A percentile compares a stretch with the other conserved stretches of the same genome.
These are phyloP conservation scores for Carterocephalus palaemon DNA, from an alignment of 2,888 invertebrate species.

Conservation along the genomic window DNA sequence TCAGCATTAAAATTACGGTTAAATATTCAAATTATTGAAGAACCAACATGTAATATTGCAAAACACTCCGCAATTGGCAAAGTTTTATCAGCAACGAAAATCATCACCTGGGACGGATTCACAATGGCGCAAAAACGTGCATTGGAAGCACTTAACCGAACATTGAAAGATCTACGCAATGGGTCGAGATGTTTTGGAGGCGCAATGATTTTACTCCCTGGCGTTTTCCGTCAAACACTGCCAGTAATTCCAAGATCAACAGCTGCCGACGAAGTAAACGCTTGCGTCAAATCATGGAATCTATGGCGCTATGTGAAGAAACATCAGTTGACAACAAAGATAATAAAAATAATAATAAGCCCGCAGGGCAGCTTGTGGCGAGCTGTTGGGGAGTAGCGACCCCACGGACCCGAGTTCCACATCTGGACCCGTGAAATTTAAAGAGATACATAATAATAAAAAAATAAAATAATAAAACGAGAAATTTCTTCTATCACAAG, in stretches of 20 bases:
- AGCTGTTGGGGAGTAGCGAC: no score
- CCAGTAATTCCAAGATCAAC: constrained; percentile 32
- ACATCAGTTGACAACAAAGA: constrained; percentile 25
- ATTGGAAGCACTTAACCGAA: constrained; percentile 33
- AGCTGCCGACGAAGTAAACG: constrained; percentile 14
- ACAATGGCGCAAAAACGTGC: constrained; percentile 31
- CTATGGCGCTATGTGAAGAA: constrained; percentile 27
- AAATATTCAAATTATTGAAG: constrained; percentile 24
- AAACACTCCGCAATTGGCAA: constrained; percentile 14
- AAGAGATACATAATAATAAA: no score
- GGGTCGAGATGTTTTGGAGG: constrained; percentile 32
- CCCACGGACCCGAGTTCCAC: no score
- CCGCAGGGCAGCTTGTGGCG: no score
- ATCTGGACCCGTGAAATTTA: no score
- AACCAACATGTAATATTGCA: constrained; percentile 22
- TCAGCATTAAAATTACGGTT: constrained; percentile 23
- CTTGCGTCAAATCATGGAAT: constrained; percentile 30
- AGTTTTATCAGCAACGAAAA: constrained; percentile 29
- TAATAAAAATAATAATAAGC: no score
- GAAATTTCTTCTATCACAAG: no score
- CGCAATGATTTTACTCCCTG: constrained; percentile 28
- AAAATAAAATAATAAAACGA: no score
- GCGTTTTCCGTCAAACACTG: constrained; percentile 32
- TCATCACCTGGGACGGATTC: constrained; percentile 30
- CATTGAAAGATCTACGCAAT: constrained; percentile 30